Conservation (phyloP, 2,888 invertebrate species). For the Chrysina gloriosa region DNA sequence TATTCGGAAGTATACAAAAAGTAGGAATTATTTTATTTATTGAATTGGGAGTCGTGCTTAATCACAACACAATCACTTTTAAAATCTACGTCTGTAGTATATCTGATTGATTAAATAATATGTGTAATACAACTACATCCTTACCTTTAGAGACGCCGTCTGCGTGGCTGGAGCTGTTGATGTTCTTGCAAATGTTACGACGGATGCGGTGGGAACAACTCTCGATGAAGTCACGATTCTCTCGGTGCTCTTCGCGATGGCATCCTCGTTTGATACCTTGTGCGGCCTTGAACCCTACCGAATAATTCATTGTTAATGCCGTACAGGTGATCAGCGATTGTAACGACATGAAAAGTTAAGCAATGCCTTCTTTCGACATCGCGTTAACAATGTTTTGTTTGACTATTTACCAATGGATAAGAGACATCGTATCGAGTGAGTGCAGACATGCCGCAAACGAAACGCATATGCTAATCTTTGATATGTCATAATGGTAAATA, state of each 20-base stretch:
- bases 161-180: conserved; percentile 5
- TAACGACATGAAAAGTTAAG: conserved; percentile 13
- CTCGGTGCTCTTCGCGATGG: conserved; percentile 52
- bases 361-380: neutral
- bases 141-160: conserved; percentile 19
- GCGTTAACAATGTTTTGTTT: neutral
- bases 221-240: conserved; percentile 53
- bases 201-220: conserved; percentile 40
- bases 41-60: no score
- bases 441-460: no score
- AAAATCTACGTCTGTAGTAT: neutral
- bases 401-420: neutral
- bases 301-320: conserved; percentile 52
- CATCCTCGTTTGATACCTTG: conserved; percentile 45
- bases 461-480: neutral
- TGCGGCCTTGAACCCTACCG: conserved; percentile 58
- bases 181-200: conserved; percentile 44
- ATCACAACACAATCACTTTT: no score
- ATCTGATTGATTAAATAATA: no score
- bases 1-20: no score
- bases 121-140: no score
- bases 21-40: no score
- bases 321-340: conserved; percentile 25
- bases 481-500: neutral
- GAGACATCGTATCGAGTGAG: no score